These are phyloP conservation scores for Pogona vitticeps DNA, from an alignment of 2,113 vertebrate species.

Conservation along the genomic window DNA sequence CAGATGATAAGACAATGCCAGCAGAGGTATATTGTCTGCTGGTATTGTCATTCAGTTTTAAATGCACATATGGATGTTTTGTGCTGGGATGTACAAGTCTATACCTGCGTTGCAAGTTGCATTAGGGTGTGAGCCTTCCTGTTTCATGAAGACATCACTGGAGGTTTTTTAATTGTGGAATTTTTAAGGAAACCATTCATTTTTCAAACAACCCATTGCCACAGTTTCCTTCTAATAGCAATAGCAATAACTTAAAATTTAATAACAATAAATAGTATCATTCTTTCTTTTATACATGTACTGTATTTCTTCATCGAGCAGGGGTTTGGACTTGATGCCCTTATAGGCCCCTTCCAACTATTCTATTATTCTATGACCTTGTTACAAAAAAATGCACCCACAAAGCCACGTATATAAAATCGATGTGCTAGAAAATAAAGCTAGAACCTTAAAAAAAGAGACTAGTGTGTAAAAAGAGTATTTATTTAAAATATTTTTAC, in stretches of 20 bases:
- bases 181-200: neutral
- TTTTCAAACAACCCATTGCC: neutral
- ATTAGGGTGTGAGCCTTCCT: neutral
- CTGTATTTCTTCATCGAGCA: too few species aligned
- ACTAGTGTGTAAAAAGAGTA: too few species aligned
- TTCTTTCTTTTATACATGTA: too few species aligned
- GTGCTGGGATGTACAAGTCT: neutral
- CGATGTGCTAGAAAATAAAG: neutral
- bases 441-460: neutral
- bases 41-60: neutral
- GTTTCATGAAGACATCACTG: neutral
- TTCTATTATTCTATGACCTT: neutral
- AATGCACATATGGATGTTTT: neutral
- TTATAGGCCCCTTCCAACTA: too few species aligned
- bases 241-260: neutral
- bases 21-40: neutral
- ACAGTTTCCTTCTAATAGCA: neutral
- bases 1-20: neutral
- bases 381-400: neutral
- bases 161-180: neutral
- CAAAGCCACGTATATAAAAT: neutral
- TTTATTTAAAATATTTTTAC: too few species aligned
- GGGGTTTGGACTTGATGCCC: too few species aligned
- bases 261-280: too few species aligned
- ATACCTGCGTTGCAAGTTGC: neutral